Conservation (phyloP, 2,113 vertebrate species). For the Chlorodrepanis virens region DNA sequence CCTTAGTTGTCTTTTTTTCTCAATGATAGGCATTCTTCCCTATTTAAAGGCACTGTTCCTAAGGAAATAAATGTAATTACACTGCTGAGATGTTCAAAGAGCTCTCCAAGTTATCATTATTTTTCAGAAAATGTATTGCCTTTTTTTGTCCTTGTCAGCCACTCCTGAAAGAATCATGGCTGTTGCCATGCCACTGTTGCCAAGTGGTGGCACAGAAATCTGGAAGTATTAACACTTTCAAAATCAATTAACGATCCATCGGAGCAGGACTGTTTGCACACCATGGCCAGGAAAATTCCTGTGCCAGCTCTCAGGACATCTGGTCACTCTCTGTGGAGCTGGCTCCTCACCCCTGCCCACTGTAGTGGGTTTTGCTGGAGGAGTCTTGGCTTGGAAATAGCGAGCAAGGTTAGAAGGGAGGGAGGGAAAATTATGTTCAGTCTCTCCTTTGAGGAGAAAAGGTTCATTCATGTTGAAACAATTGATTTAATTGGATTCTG, state of each 20-base stretch:
- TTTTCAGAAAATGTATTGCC: constrained; percentile 34
- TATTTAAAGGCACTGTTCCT: constrained; percentile 46
- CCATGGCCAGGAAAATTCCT: constrained; percentile 3
- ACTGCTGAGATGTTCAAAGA: constrained; percentile 22
- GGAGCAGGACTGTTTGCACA: neutral
- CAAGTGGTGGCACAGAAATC: constrained; percentile 26
- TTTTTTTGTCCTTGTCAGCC: constrained; percentile 48
- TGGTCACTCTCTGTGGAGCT: neutral
- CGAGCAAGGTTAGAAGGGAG: neutral
- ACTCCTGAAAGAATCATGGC: constrained; percentile 9
- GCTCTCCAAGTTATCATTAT: constrained; percentile 48
- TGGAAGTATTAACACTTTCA: constrained; percentile 43
- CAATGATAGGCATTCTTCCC: constrained; percentile 8
- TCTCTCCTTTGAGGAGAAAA: neutral
- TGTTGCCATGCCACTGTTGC: constrained; percentile 57
- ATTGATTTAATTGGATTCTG: neutral
- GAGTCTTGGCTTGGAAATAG: neutral
- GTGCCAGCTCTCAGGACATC: neutral
- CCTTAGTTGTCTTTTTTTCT: neutral
- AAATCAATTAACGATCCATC: constrained; percentile 38
- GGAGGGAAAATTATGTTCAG: neutral
- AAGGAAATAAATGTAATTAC: constrained; percentile 57
- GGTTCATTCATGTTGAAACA: neutral
- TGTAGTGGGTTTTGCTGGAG: neutral
- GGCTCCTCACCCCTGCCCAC: neutral